phyloP scores from a whole-genome alignment of 2,888 invertebrate species.

The Arrhopalites spinosus region DNA sequence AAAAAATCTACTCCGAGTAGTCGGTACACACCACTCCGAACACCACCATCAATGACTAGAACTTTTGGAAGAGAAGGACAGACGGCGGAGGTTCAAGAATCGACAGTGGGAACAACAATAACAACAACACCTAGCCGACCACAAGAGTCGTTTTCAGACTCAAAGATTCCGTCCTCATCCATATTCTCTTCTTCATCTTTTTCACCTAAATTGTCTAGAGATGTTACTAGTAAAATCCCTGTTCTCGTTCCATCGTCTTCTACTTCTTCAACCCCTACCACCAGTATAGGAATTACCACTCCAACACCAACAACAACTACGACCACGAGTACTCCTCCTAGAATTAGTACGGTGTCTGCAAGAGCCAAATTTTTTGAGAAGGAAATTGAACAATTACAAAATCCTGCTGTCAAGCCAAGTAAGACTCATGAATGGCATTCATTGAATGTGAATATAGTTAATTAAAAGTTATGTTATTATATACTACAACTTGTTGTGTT shows the following conservation, averaged over 20 bases:
- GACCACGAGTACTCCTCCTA: neutral
- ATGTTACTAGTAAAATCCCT: constrained; percentile 27
- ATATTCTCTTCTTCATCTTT: constrained; percentile 1
- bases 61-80: neutral
- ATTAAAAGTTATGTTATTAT: neutral
- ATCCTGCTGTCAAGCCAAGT: constrained; percentile 84
- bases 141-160: too few species aligned
- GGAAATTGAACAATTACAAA: constrained; percentile 90
- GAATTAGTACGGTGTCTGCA: constrained; percentile 64
- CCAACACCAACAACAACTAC: constrained; percentile 6
- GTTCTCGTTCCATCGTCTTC: constrained; percentile 25
- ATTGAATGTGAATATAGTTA: neutral
- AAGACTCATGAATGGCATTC: constrained; percentile 54
- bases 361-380: constrained; percentile 94
- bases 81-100: neutral
- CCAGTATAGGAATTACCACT: neutral
- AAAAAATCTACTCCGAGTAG: neutral
- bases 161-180: neutral
- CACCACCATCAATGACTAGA: constrained; percentile 13
- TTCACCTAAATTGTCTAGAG: constrained; percentile 1
- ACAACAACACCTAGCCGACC: too few species aligned
- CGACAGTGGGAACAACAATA: neutral
- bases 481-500: too few species aligned
- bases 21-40: neutral
- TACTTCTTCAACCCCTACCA: constrained; percentile 23